Conservation (phyloP, 2,888 invertebrate species). For the Aphidoletes aphidimyza region DNA sequence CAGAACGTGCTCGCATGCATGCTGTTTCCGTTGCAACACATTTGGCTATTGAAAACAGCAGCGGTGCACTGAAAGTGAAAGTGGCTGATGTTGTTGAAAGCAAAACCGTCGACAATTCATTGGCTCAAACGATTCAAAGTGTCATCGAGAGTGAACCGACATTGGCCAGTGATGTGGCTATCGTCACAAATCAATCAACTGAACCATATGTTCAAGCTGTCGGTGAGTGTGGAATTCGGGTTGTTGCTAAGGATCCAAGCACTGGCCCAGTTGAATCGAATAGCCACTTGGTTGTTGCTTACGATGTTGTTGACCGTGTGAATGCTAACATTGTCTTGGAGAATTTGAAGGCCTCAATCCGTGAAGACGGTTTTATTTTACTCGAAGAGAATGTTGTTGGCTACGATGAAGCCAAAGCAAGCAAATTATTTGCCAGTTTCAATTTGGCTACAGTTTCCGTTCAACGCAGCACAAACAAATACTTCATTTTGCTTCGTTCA, state of each 20-base stretch:
- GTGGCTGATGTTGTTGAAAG: slow-evolving; percentile 77
- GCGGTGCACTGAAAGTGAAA: slow-evolving; percentile 76
- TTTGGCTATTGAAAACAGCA: slow-evolving; percentile 81
- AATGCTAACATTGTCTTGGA: slow-evolving; percentile 68
- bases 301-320: slow-evolving; percentile 73
- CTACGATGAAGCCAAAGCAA: slow-evolving; percentile 66
- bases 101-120: slow-evolving; percentile 72
- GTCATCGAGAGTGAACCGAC: slow-evolving; percentile 80
- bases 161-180: slow-evolving; percentile 73
- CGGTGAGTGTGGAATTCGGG: slow-evolving; percentile 73
- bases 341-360: slow-evolving; percentile 73
- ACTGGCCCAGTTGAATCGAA: slow-evolving; percentile 73
- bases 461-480: slow-evolving; percentile 74
- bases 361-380: slow-evolving; percentile 77
- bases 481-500: slow-evolving; percentile 74
- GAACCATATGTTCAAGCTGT: slow-evolving; percentile 69
- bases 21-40: slow-evolving; percentile 78
- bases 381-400: slow-evolving; percentile 74
- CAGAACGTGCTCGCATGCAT: slow-evolving; percentile 71
- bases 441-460: slow-evolving; percentile 71
- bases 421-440: slow-evolving; percentile 63
- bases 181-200: slow-evolving; percentile 69
- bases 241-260: slow-evolving; percentile 73
- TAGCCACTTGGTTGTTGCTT: slow-evolving; percentile 75
- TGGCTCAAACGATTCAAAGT: slow-evolving; percentile 72